Evolutionary conservation across 2,888 invertebrate species (phyloP), one percentile per base, ranked within the genome.

Genomic region (Rotaria magnacalcarata): DNA sequence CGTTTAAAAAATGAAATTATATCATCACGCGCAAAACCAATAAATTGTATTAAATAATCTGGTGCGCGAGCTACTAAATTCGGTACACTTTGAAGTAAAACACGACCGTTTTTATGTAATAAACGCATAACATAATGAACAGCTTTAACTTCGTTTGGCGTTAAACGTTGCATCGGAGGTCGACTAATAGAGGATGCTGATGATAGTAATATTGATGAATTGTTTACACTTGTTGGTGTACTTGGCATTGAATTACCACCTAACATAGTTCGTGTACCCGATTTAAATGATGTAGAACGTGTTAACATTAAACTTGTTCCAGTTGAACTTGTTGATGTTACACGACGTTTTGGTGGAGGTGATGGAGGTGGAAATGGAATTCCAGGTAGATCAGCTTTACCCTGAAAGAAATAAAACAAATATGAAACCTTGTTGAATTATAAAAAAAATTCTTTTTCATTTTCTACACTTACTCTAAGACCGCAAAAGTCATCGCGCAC

Each of bases 401-500:
- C 87, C 67, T 67, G 6, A 54, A 54, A 54, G 5, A 54, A 54
- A 54, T 5, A 19, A 10, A 54, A 54, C 8, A 52, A 52, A 52
- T 0, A 52, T 52, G 8, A 47, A 47, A 47, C 4, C 0, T 47
- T 47, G 4, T 47, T 47, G 7, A 47, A 47, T 47, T 47, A 47
- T 7, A 52, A 14, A 52, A 52, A 34, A 34, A 34, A 34, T 34
- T 54, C 10, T 54, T 19, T 21, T 54, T 21, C 14, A n/a, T 50
- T 74, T n/a, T 85, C 85, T 80, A n/a, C 2, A 27, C 2, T 80
- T 47, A 43, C 80, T 74, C 84, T 87, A 24, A 91, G 87, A 47
- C 90, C 88, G 27, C 91, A 91, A 87, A 90, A 88, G 50, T 91
- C 91, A 16, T 90, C 90, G 86, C 90, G 89, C 14, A 91, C 89